phyloP scores from a whole-genome alignment of 2,797 vertebrate genomes.

The Melanotaenia nigrans region DNA sequence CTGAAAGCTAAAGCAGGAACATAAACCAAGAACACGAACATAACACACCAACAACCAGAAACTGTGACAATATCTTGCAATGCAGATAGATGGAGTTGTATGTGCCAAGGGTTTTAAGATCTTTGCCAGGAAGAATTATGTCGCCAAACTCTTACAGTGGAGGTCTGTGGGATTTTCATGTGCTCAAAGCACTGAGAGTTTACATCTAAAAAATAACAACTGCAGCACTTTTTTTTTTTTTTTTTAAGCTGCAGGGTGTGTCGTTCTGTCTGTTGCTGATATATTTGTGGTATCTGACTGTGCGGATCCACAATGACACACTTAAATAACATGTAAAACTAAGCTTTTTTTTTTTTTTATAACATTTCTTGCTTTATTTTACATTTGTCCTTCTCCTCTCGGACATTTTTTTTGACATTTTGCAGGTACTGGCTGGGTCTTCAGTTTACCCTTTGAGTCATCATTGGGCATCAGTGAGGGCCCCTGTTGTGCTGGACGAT shows the following conservation, averaged over 20 bases:
- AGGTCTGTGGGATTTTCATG: slow-evolving; percentile 14
- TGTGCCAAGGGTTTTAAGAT: slow-evolving; percentile 29
- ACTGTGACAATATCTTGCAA: slow-evolving; percentile 1
- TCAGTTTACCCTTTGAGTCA: slow-evolving; percentile 45
- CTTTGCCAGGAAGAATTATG: slow-evolving; percentile 30
- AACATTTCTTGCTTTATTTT: not conserved
- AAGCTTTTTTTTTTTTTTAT: not conserved
- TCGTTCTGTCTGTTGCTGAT: slow-evolving; percentile 4
- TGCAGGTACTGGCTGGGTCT: slow-evolving; percentile 12
- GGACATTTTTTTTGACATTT: slow-evolving; percentile 34
- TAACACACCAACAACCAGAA: too few species aligned
- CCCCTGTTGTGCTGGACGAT: slow-evolving; percentile 69
- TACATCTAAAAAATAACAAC: slow-evolving; percentile 17
- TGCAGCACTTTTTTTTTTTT: slow-evolving; percentile 2
- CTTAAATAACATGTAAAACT: not conserved
- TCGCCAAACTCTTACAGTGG: slow-evolving; percentile 13
- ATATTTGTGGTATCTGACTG: not conserved
- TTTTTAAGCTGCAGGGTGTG: not conserved
- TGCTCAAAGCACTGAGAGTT: slow-evolving; percentile 3
- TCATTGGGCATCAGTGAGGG: slow-evolving; percentile 60
- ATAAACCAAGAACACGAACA: too few species aligned
- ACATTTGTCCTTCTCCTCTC: not conserved
- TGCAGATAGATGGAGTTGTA: slow-evolving; percentile 21
- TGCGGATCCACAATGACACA: not conserved
- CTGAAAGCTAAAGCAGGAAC: too few species aligned